Base-by-base conservation (phyloP, 2,113 vertebrate genomes). In the Acanthisitta chloris region DNA sequence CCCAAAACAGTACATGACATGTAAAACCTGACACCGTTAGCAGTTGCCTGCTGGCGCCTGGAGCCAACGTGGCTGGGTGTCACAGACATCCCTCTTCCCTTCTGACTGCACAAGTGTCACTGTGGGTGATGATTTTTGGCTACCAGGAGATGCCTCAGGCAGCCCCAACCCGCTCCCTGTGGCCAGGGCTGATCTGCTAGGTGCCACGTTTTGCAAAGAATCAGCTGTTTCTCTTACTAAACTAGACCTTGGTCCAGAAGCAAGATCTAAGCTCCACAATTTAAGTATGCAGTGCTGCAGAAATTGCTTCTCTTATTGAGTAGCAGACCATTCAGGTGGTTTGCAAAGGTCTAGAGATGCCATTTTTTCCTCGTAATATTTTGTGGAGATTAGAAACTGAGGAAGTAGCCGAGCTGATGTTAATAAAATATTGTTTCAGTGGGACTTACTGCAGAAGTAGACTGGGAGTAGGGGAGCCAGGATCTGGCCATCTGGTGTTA, bases 21-120 rank as follows among this genome's bases (percentile, higher is more conserved):
- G 1, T n/a, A 69, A 84, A 90, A 48, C 8, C 52, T 80, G 83
- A 42, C 54, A 59, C n/a, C 0, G 0, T 52, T 59, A n/a, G 20
- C 57, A 9, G 31, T 36, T 0, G 0, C 21, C 24, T 9, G 10
- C 57, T 1, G 4, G 55, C 1, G 8, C 33, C 46, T 40, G 12
- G 33, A 38, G 24, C 72, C 40, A 59, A n/a, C n/a, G n/a, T n/a
- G n/a, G n/a, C n/a, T n/a, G 84, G 24, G 33, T 84, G 21, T 20
- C 43, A 18, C 46, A 54, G 17, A 33, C 6, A 2, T 17, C 70
- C 13, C 19, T 82, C 49, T 71, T 71, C 7, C 17, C 10, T 2
- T 59, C n/a, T 54, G n/a, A 17, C 49, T 59, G 45, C n/a, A 24
- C 0, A 0, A 64, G 10, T 7, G 11, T 9, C 38, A 20, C 34